Evolutionary conservation across 2,797 vertebrate genomes (phyloP).

Genomic region (Intellagama lesueurii): DNA sequence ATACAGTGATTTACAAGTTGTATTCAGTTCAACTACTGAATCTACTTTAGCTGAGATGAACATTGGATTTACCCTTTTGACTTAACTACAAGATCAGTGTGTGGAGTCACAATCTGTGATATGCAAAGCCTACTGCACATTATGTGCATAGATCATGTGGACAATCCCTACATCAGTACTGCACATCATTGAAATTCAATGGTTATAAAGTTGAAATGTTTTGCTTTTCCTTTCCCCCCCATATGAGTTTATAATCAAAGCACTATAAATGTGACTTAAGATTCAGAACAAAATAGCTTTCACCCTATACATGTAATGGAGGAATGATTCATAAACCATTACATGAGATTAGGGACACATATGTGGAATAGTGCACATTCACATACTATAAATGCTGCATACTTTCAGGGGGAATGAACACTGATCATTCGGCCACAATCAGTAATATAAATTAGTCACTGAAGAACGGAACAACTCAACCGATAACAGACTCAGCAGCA

Average conservation of each 20-base stretch:
- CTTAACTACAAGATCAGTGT: no score
- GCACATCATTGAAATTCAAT: neutral
- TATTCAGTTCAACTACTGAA: no score
- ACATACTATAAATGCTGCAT: neutral
- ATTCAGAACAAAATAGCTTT: neutral
- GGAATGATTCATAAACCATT: neutral
- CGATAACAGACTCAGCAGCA: no score
- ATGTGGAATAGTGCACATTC: neutral
- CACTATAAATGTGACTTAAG: neutral
- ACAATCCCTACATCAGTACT: neutral
- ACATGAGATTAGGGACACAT: neutral
- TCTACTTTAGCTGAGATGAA: no score
- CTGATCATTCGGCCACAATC: neutral
- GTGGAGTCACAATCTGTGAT: no score
- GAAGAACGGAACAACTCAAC: neutral
- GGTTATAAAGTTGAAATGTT: neutral
- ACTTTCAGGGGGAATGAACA: neutral
- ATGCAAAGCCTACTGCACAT: no score
- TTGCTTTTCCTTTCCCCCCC: no score
- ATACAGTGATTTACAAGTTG: no score
- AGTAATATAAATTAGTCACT: constrained; percentile 16
- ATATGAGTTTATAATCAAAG: neutral
- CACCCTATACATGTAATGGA: neutral
- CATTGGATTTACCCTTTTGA: no score
- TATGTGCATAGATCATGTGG: neutral